Evolutionary conservation across 2,888 invertebrate species (phyloP).

Genomic region (Limnephilus auricula): DNA sequence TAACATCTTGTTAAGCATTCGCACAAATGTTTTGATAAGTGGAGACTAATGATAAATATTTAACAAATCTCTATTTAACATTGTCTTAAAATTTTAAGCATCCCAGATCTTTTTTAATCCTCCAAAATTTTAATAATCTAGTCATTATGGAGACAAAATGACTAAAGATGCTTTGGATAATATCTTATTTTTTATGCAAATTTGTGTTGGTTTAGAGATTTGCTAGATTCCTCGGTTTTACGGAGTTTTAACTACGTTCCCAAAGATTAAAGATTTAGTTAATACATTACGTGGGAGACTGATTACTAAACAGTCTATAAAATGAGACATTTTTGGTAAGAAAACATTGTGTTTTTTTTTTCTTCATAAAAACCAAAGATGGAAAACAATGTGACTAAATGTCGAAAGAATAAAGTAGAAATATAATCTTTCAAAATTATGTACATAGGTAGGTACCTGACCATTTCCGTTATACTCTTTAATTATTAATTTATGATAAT

Average conservation of each 20-base stretch:
- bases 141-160: constrained; percentile 6
- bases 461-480: constrained; percentile 46
- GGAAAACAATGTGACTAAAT: background rate
- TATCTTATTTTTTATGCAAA: constrained; percentile 32
- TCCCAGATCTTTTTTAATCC: background rate
- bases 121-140: constrained; percentile 6
- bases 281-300: constrained; percentile 22
- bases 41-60: background rate
- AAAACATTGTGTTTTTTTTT: background rate
- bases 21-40: background rate
- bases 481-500: constrained; percentile 34
- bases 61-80: background rate
- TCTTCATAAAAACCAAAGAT: background rate
- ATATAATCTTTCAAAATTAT: constrained; percentile 18
- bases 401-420: background rate
- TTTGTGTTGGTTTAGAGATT: background rate
- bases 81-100: background rate
- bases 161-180: constrained; percentile 5
- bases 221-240: constrained; percentile 17
- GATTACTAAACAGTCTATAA: constrained; percentile 16
- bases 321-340: background rate
- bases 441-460: background rate
- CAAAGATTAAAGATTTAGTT: background rate
- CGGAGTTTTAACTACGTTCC: constrained; percentile 16
- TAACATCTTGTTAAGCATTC: background rate